Percentiles rank a stretch among this genome's conserved stretches.
Evolutionary conservation across 2,888 invertebrate species (phyloP).

Genomic region (Chelonus formosanus): DNA sequence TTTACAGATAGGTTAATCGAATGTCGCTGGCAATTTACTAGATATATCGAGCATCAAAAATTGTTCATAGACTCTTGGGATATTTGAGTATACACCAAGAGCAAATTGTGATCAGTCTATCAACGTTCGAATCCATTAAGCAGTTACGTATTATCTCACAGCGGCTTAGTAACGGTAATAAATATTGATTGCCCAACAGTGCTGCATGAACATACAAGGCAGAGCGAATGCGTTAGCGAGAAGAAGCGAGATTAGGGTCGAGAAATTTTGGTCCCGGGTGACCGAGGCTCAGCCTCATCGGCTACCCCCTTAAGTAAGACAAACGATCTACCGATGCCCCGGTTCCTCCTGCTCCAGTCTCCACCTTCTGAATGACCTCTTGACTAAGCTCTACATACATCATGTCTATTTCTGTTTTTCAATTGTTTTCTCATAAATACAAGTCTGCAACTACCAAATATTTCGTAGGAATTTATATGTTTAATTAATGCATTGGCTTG

Average conservation of each 20-base stretch:
- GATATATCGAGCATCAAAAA: not conserved
- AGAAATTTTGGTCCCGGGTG: constrained; percentile 55
- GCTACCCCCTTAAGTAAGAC: constrained; percentile 56
- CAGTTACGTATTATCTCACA: constrained; percentile 37
- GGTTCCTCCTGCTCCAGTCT: constrained; percentile 45
- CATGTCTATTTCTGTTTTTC: constrained; percentile 4
- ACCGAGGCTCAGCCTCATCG: constrained; percentile 52
- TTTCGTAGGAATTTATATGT: not conserved
- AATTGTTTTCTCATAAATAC: not conserved
- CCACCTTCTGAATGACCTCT: constrained; percentile 13
- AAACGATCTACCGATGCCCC: constrained; percentile 57
- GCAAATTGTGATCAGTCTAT: constrained; percentile 31
- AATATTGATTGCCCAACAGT: constrained; percentile 44
- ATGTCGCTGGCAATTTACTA: not conserved
- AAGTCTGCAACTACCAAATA: not conserved
- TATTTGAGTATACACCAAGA: constrained; percentile 10
- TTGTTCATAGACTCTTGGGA: not conserved
- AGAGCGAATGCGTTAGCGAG: constrained; percentile 32
- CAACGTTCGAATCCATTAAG: constrained; percentile 35
- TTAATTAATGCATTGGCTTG: not conserved
- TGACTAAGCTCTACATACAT: constrained; percentile 18
- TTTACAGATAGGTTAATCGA: constrained; percentile 15
- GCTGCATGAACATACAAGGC: constrained; percentile 19
- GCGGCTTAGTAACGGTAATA: constrained; percentile 44
- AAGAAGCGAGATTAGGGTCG: constrained; percentile 49